phyloP scores from a whole-genome alignment of 1,140 invertebrate genomes.

The Formica exsecta region DNA sequence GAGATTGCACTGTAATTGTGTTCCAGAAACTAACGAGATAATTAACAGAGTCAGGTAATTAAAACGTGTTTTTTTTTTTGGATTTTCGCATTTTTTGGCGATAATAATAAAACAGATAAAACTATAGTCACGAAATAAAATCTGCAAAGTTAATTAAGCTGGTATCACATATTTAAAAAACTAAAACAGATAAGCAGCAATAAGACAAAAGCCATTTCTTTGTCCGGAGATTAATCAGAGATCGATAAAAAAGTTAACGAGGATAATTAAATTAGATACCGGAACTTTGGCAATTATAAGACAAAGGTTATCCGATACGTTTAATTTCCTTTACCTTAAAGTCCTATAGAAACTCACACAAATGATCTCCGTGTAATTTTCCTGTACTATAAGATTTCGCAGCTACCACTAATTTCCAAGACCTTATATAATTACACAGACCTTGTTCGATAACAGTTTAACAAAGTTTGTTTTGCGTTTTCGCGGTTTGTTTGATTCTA shows the following conservation, averaged over 20 bases:
- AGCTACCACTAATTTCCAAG: slow-evolving; percentile 20
- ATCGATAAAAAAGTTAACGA: slow-evolving; percentile 15
- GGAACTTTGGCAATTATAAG: slow-evolving; percentile 33
- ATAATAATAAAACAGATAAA: neutral
- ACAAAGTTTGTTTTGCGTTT: slow-evolving; percentile 18
- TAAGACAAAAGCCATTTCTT: neutral
- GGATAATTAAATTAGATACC: slow-evolving; percentile 3
- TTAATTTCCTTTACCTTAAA: slow-evolving; percentile 14
- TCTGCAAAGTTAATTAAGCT: neutral
- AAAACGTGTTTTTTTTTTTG: slow-evolving; percentile 25
- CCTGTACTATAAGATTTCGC: neutral
- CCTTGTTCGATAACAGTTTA: slow-evolving; percentile 27
- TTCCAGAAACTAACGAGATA: neutral
- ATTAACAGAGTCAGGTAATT: slow-evolving; percentile 25
- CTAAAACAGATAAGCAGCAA: neutral
- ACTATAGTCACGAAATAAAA: neutral
- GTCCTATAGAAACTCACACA: neutral
- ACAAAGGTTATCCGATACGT: slow-evolving; percentile 8
- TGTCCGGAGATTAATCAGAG: neutral
- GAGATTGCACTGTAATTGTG: slow-evolving; percentile 23
- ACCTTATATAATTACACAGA: neutral
- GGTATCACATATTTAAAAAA: neutral
- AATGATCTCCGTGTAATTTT: neutral
- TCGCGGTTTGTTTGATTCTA: neutral
- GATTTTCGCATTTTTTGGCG: neutral